Percentiles rank a stretch among this genome's conserved stretches.
Evolutionary conservation across 2,888 invertebrate species (phyloP).

Genomic region (Trachelus troglodyta): DNA sequence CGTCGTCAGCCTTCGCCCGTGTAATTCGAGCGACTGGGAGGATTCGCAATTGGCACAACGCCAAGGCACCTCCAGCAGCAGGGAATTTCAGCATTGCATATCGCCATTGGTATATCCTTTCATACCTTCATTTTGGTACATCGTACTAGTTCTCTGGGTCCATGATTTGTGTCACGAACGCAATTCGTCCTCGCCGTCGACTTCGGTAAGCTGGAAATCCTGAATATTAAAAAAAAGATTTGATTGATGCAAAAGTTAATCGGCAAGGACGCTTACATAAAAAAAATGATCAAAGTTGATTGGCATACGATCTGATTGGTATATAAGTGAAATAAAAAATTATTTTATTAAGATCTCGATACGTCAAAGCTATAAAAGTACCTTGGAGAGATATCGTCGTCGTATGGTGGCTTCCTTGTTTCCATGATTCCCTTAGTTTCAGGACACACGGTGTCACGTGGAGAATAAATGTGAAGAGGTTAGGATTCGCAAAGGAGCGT

Average conservation of each 20-base stretch:
- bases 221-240: no score
- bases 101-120: neutral
- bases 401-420: constrained; percentile 10
- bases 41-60: neutral
- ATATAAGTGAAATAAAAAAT: neutral
- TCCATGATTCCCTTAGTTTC: constrained; percentile 12
- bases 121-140: neutral
- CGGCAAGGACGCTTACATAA: neutral
- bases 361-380: constrained; percentile 8
- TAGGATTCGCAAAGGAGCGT: constrained; percentile 40
- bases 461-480: constrained; percentile 39
- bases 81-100: neutral
- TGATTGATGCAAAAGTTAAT: no score
- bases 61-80: neutral
- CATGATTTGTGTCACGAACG: neutral
- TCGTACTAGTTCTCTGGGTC: neutral
- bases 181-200: neutral
- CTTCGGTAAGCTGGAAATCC: neutral
- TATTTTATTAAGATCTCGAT: neutral
- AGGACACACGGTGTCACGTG: constrained; percentile 9
- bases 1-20: neutral
- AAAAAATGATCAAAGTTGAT: neutral
- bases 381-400: constrained; percentile 21
- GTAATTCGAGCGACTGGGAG: neutral
- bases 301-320: neutral